These are phyloP conservation scores for Pandemis corylana DNA, from an alignment of 2,888 invertebrate genomes.

Conservation along the genomic window DNA sequence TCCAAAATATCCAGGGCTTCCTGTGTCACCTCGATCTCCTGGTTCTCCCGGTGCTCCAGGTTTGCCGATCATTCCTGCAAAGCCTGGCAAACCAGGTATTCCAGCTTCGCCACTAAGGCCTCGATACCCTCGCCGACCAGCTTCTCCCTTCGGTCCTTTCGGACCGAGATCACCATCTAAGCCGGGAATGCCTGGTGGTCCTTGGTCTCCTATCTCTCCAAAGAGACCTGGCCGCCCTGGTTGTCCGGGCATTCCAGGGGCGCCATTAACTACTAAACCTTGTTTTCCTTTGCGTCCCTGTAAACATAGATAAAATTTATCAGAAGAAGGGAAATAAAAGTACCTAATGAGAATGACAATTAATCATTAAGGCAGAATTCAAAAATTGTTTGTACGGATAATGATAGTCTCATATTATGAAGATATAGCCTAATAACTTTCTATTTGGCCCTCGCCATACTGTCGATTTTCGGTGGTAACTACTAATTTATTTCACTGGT, in stretches of 20 bases:
- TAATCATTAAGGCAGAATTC: too few relatives aligned
- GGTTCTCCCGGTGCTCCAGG: slow-evolving; percentile 64
- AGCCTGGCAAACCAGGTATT: slow-evolving; percentile 71
- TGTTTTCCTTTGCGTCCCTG: slow-evolving; percentile 77
- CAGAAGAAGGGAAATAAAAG: neutral
- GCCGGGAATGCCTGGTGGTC: slow-evolving; percentile 75
- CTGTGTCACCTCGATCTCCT: slow-evolving; percentile 92
- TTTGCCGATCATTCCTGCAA: slow-evolving; percentile 67
- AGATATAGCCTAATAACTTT: too few relatives aligned
- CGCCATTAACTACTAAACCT: slow-evolving; percentile 83
- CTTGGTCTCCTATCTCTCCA: slow-evolving; percentile 85
- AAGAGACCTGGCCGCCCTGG: slow-evolving; percentile 89
- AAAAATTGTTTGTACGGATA: too few relatives aligned
- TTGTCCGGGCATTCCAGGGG: slow-evolving; percentile 89
- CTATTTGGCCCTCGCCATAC: too few relatives aligned
- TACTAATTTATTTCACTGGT: too few relatives aligned
- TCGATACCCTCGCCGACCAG: slow-evolving; percentile 70
- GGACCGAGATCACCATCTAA: slow-evolving; percentile 71
- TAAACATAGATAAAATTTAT: neutral
- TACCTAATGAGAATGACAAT: too few relatives aligned
- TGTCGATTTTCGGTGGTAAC: too few relatives aligned
- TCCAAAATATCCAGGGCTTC: slow-evolving; percentile 84
- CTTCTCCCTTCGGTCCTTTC: slow-evolving; percentile 85
- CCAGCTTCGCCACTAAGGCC: slow-evolving; percentile 72
- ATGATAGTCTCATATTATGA: too few relatives aligned